Evolutionary conservation across 2,888 invertebrate genomes (phyloP).

Genomic region (Tiliacea citrago): DNA sequence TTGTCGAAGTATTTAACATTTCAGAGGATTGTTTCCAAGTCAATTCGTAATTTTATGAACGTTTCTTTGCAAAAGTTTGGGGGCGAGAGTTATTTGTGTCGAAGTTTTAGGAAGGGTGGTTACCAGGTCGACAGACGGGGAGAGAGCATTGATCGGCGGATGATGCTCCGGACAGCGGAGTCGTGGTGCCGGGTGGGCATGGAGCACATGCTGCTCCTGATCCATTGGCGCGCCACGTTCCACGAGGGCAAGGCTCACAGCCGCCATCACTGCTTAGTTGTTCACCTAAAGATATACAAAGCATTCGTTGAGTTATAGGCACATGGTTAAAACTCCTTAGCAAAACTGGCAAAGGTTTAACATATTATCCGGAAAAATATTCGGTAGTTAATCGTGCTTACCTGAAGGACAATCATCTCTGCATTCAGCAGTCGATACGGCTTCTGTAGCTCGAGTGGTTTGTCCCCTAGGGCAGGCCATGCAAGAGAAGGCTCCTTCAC

Average conservation of each 20-base stretch:
- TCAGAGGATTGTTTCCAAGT: constrained; percentile 57
- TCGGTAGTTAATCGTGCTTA: constrained; percentile 59
- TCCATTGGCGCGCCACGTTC: constrained; percentile 96
- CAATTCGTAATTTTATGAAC: constrained; percentile 35
- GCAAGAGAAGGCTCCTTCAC: constrained; percentile 97
- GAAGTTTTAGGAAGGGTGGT: constrained; percentile 35
- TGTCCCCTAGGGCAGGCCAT: constrained; percentile 97
- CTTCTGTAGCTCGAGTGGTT: constrained; percentile 97
- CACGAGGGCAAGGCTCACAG: constrained; percentile 97
- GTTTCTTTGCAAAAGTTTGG: constrained; percentile 19
- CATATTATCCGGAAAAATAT: background rate
- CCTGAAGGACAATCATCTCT: constrained; percentile 96
- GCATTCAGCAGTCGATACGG: constrained; percentile 96
- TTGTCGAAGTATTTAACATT: constrained; percentile 63
- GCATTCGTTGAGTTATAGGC: background rate
- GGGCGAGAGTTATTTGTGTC: constrained; percentile 31
- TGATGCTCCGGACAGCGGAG: constrained; percentile 95
- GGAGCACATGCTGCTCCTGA: constrained; percentile 96
- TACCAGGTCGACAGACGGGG: constrained; percentile 95
- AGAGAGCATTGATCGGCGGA: constrained; percentile 97
- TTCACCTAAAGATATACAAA: constrained; percentile 89
- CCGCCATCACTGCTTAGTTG: constrained; percentile 96
- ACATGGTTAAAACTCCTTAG: background rate
- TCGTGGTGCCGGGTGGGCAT: constrained; percentile 97
- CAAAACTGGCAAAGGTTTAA: background rate